phyloP scores from a whole-genome alignment of 2,888 invertebrate species.

The Thyatira batis region DNA sequence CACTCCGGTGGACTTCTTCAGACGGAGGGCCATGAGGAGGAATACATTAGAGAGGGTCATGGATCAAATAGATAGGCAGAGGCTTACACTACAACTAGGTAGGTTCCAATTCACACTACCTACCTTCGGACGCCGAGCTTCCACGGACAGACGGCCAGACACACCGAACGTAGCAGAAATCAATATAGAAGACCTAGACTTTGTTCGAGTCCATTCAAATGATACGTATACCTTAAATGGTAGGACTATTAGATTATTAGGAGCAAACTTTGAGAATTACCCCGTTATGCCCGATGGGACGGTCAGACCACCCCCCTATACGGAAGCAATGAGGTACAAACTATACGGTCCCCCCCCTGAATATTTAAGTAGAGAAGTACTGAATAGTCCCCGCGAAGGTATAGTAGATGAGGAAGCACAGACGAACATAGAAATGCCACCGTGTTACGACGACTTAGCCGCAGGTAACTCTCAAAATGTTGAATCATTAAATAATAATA shows the following conservation, averaged over 20 bases:
- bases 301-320: constrained; percentile 64
- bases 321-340: constrained; percentile 67
- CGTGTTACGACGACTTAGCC: constrained; percentile 64
- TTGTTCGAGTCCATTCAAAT: constrained; percentile 53
- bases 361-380: constrained; percentile 56
- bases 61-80: constrained; percentile 45
- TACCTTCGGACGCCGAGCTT: constrained; percentile 42
- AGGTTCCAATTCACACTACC: constrained; percentile 66
- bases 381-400: constrained; percentile 30
- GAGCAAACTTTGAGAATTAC: constrained; percentile 66
- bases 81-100: constrained; percentile 66
- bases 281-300: constrained; percentile 42
- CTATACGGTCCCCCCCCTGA: constrained; percentile 75
- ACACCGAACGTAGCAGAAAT: constrained; percentile 69
- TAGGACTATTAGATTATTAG: constrained; percentile 66
- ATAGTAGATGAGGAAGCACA: constrained; percentile 56
- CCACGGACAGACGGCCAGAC: constrained; percentile 49
- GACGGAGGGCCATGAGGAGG: constrained; percentile 38
- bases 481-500: constrained; percentile 17
- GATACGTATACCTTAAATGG: constrained; percentile 76
- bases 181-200: constrained; percentile 61
- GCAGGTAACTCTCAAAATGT: constrained; percentile 11
- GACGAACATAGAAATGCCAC: constrained; percentile 68
- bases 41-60: constrained; percentile 55
- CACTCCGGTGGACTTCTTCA: constrained; percentile 51